These are phyloP conservation scores for Anabas testudineus DNA, from an alignment of 2,797 vertebrate genomes.

Conservation along the genomic window DNA sequence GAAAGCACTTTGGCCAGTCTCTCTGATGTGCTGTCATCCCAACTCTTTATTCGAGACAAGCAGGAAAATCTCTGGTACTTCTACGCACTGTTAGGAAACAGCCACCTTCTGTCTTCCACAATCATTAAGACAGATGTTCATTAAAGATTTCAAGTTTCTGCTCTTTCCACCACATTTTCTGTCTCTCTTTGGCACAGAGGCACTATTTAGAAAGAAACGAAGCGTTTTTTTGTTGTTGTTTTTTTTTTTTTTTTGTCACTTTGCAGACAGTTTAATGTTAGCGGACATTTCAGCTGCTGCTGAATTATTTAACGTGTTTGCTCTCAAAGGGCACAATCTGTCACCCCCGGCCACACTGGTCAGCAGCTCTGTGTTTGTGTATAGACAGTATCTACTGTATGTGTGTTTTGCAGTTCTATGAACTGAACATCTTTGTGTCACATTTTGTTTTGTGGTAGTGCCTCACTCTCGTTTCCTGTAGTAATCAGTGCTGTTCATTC, in stretches of 20 bases:
- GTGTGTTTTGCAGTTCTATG: conserved; percentile 1
- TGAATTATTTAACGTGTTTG: conserved; percentile 69
- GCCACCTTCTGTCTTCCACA: conserved; percentile 9
- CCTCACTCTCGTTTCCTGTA: no score
- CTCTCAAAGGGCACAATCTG: conserved; percentile 41
- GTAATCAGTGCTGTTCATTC: not conserved
- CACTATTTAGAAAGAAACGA: conserved; percentile 25
- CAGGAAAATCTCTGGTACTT: conserved; percentile 1
- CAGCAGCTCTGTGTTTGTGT: conserved; percentile 6
- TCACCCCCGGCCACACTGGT: conserved; percentile 11
- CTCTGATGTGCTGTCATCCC: conserved; percentile 13
- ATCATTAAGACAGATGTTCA: conserved; percentile 36
- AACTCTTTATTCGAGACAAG: conserved; percentile 23
- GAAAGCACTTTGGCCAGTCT: conserved; percentile 49
- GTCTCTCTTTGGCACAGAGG: conserved; percentile 6
- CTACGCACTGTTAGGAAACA: conserved; percentile 6
- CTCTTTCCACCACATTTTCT: conserved; percentile 3
- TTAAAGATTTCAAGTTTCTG: conserved; percentile 52
- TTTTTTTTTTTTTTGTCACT: conserved; percentile 44
- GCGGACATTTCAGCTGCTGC: conserved; percentile 34
- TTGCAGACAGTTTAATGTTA: conserved; percentile 36
- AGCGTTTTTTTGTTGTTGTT: no score
- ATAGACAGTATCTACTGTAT: not conserved
- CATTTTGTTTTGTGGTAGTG: not conserved
- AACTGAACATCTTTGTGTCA: not conserved